Evolutionary conservation across 1,140 invertebrate species (phyloP), one percentile per base, ranked within the genome.

Genomic region (Aethina tumida): DNA sequence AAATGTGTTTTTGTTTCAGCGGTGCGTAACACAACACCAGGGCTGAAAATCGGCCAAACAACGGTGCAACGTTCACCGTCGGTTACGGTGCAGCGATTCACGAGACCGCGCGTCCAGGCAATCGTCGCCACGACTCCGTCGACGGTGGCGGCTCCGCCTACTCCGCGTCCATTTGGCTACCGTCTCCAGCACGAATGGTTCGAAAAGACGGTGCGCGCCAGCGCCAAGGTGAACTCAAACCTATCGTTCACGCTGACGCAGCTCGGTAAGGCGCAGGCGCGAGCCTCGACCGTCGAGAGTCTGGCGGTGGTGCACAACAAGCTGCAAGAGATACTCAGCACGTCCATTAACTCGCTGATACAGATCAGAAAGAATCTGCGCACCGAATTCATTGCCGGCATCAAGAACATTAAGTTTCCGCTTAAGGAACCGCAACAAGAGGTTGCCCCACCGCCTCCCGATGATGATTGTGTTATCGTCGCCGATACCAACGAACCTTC

Each of bases 151-250:
- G n/a, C n/a, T n/a, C n/a, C n/a, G n/a, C n/a, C n/a, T n/a, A n/a
- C n/a, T n/a, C n/a, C n/a, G n/a, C n/a, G n/a, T n/a, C n/a, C n/a
- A n/a, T n/a, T n/a, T n/a, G n/a, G n/a, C n/a, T n/a, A n/a, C n/a
- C n/a, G n/a, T n/a, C n/a, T n/a, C n/a, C n/a, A 56, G 39, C 54
- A 59, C 36, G 56, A 59, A 31, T 59, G 56, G 56, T 59, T 57
- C 22, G 56, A 59, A 14, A 57, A 57, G 31, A 56, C 56, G 5
- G 53, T 56, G 3, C 22, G 52, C 8, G 45, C 55, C 14, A 43
- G 53, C 5, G 46, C 54, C 4, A 43, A 46, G 4, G 55, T 59
- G 10, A 56, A 57, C 22, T 48, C 49, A 2, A 55, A 52, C 39
- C 37, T 59, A 21, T 55, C 55, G 0, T 49, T 50, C 16, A 55